Evolutionary conservation across 2,113 vertebrate genomes (phyloP).

Genomic region (Bambusicola thoracicus): DNA sequence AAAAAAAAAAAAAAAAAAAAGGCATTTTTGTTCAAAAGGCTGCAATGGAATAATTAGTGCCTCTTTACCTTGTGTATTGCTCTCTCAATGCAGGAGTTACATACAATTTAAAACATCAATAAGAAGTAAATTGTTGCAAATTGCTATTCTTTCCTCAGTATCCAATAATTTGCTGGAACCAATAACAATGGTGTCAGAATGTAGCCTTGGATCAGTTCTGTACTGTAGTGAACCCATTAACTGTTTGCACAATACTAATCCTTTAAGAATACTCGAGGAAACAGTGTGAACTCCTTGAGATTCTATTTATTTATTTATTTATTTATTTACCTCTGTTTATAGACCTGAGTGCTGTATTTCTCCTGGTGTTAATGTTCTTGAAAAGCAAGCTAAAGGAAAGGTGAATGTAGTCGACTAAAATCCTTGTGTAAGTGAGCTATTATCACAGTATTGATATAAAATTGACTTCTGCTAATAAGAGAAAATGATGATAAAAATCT

Average conservation of each 20-base stretch:
- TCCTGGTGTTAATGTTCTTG: neutral
- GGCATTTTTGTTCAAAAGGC: conserved; percentile 26
- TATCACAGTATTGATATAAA: neutral
- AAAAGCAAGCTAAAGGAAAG: conserved; percentile 30
- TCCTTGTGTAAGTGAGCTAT: neutral
- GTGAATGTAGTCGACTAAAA: neutral
- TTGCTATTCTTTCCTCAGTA: conserved; percentile 69
- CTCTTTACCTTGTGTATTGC: conserved; percentile 54
- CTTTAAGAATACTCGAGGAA: conserved; percentile 61
- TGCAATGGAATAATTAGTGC: conserved; percentile 63
- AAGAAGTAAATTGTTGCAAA: conserved; percentile 71
- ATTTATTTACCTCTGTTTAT: conserved; percentile 41
- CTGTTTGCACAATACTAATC: conserved; percentile 40
- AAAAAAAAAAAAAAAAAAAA: neutral
- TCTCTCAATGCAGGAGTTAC: conserved; percentile 36
- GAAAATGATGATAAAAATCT: neutral
- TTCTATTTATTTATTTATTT: no score
- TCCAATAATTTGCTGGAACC: conserved; percentile 66
- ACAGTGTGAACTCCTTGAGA: conserved; percentile 10
- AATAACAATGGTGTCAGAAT: conserved; percentile 63
- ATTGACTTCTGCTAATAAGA: neutral
- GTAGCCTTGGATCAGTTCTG: conserved; percentile 64
- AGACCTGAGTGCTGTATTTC: neutral
- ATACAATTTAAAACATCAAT: conserved; percentile 73
- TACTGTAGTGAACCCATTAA: conserved; percentile 47